Evolutionary conservation across 2,888 invertebrate genomes (phyloP).

Genomic region (Pycnomerus fuliginosus): DNA sequence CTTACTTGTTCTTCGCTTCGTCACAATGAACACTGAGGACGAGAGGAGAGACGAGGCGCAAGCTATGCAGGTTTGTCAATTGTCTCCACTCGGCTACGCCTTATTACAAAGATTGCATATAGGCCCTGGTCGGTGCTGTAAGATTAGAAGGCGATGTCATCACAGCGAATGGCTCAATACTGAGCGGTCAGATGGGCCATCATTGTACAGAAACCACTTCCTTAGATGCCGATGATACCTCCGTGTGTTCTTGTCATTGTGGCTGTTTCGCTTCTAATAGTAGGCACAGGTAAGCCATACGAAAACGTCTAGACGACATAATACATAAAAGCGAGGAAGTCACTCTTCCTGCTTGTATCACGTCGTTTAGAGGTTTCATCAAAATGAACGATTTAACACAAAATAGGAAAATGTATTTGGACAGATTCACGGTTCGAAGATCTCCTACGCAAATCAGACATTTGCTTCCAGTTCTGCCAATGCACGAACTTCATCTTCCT

Average conservation of each 20-base stretch:
- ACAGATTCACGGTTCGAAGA: slow-evolving; percentile 47
- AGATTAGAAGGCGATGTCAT: slow-evolving; percentile 96
- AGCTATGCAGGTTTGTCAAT: slow-evolving; percentile 72
- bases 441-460: slow-evolving; percentile 51
- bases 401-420: too few relatives aligned
- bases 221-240: slow-evolving; percentile 50
- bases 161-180: slow-evolving; percentile 87
- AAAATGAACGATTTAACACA: too few relatives aligned
- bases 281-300: slow-evolving; percentile 47
- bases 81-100: neutral
- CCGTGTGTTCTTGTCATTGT: slow-evolving; percentile 54
- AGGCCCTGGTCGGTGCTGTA: slow-evolving; percentile 94
- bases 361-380: too few relatives aligned
- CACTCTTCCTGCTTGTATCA: too few relatives aligned
- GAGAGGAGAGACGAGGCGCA: slow-evolving; percentile 95
- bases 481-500: slow-evolving; percentile 52
- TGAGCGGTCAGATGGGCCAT: slow-evolving; percentile 64
- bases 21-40: slow-evolving; percentile 98
- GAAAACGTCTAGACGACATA: too few relatives aligned
- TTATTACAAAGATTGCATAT: slow-evolving; percentile 34
- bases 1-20: slow-evolving; percentile 91
- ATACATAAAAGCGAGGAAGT: too few relatives aligned
- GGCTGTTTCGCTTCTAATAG: slow-evolving; percentile 49
- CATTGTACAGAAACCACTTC: slow-evolving; percentile 54
- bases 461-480: slow-evolving; percentile 51